phyloP scores from a whole-genome alignment of 64 coral and sea anemone species.

The Hydrozoanthus tunicans region DNA sequence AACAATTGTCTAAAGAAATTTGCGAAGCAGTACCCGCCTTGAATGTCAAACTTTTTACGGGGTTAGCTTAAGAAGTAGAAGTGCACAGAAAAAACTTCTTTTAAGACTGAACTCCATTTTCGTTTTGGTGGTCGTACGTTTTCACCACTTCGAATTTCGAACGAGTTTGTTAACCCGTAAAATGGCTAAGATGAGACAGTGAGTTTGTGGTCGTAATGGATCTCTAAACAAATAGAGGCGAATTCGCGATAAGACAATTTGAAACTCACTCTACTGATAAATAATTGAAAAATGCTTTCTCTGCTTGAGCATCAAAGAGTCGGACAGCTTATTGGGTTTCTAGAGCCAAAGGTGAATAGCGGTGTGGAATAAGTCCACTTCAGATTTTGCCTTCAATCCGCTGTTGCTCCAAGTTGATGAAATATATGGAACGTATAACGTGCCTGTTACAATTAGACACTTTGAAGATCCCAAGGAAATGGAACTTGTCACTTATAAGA shows the following conservation, averaged over 20 bases:
- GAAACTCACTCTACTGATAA: background rate
- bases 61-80: too few species aligned
- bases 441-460: background rate
- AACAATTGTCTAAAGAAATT: too few species aligned
- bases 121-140: too few species aligned
- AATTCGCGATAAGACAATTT: background rate
- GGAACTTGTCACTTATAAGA: slow-evolving; percentile 38
- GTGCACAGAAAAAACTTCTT: too few species aligned
- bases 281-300: background rate
- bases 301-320: too few species aligned
- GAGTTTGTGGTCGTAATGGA: background rate
- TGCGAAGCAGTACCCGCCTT: too few species aligned
- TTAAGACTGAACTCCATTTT: too few species aligned
- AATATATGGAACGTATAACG: background rate
- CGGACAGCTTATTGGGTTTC: background rate
- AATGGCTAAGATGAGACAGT: too few species aligned
- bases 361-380: background rate
- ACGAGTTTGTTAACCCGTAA: too few species aligned
- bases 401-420: background rate
- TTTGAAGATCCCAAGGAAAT: slow-evolving; percentile 19
- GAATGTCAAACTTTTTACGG: too few species aligned
- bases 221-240: background rate
- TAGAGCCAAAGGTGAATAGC: background rate
- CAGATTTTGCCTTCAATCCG: background rate
- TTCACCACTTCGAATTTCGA: too few species aligned